phyloP scores from a whole-genome alignment of 2,888 invertebrate species.

The Dynastes grantii region DNA sequence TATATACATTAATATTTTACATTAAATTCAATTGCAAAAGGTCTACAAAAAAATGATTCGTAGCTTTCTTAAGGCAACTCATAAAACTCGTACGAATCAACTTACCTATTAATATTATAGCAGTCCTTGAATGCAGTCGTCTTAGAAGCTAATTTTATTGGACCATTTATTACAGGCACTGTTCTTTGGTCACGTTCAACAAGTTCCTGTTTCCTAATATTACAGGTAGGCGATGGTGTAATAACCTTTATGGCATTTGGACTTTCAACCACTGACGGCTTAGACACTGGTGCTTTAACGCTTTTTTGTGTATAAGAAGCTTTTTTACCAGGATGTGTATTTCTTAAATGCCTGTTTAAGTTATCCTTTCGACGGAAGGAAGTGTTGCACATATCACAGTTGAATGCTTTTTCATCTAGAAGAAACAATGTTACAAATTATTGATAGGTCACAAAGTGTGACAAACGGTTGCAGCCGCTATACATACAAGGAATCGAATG shows the following conservation, averaged over 20 bases:
- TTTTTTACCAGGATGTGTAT: conserved; percentile 78
- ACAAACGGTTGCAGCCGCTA: no score
- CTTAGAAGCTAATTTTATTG: conserved; percentile 71
- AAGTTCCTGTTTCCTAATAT: conserved; percentile 46
- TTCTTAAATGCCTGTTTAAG: conserved; percentile 82
- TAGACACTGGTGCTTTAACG: conserved; percentile 52
- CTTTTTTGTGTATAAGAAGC: conserved; percentile 62
- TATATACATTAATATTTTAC: no score
- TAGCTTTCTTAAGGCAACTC: no score
- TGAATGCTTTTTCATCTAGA: conserved; percentile 79
- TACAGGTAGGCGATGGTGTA: conserved; percentile 63
- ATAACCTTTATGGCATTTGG: conserved; percentile 70
- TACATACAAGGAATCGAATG: no score
- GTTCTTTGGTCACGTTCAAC: conserved; percentile 44
- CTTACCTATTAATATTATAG: conserved; percentile 69
- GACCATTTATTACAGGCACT: conserved; percentile 71
- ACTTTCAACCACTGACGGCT: conserved; percentile 61
- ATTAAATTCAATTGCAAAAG: conserved; percentile 5
- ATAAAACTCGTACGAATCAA: not conserved
- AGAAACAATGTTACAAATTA: conserved; percentile 49
- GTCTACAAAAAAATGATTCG: no score
- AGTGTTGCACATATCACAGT: conserved; percentile 81
- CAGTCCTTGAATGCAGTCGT: conserved; percentile 69
- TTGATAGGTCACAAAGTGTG: not conserved
- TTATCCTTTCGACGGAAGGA: conserved; percentile 86